Evolutionary conservation across 2,113 vertebrate species (phyloP).

Genomic region (Sorex araneus): DNA sequence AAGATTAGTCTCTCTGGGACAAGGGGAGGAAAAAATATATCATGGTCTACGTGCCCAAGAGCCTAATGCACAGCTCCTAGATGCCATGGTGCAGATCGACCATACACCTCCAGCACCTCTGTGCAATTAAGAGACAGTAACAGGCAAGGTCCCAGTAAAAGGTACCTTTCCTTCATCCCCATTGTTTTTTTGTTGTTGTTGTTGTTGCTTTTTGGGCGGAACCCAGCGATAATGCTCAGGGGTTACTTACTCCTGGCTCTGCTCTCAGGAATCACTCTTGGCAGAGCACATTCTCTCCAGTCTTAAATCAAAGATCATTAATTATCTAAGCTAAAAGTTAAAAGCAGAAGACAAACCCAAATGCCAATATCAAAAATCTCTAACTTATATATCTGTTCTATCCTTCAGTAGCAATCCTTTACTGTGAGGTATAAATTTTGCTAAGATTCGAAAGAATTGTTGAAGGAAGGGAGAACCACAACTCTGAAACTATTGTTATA

Average conservation of each 20-base stretch:
- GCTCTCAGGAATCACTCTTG: too few species aligned
- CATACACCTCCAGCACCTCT: neutral
- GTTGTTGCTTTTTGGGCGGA: too few species aligned
- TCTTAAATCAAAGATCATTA: conserved; percentile 31
- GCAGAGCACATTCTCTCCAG: too few species aligned
- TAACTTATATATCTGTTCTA: neutral
- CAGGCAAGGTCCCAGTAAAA: neutral
- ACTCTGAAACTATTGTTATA: neutral
- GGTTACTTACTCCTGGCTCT: too few species aligned
- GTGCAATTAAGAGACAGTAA: neutral
- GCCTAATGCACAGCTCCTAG: neutral
- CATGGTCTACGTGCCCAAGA: neutral
- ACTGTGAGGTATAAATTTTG: conserved; percentile 15
- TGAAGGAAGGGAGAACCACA: neutral
- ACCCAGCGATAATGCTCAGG: too few species aligned
- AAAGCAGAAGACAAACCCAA: conserved; percentile 27
- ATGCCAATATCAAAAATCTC: conserved; percentile 46
- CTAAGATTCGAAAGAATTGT: neutral
- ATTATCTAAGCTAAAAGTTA: conserved; percentile 16
- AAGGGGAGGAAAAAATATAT: neutral
- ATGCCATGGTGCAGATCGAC: too few species aligned
- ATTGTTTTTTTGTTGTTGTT: too few species aligned
- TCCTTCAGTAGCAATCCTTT: neutral
- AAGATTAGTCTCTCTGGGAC: neutral
- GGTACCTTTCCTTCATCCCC: neutral